Percentiles rank a stretch among this genome's conserved stretches.
Evolutionary conservation across 2,113 vertebrate genomes (phyloP).

Genomic region (Colinus virginianus): DNA sequence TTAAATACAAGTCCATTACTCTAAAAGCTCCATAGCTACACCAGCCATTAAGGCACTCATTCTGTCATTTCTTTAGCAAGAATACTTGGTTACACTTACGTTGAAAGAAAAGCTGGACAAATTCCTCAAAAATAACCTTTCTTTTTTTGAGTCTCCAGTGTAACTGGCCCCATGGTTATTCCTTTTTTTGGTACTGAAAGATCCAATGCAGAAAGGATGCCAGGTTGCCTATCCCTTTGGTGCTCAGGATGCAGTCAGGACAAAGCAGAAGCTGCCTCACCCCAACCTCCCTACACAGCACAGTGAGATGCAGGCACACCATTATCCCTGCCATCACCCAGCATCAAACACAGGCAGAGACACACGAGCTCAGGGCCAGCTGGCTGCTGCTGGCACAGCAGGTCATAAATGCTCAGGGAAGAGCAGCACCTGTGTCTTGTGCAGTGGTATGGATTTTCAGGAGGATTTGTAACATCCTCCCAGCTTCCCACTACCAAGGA

Average conservation of each 20-base stretch:
- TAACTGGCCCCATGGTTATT: rapidly evolving
- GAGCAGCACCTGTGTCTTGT: not conserved
- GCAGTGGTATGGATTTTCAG: not conserved
- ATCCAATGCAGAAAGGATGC: not conserved
- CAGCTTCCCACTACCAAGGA: not conserved
- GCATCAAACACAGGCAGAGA: not conserved
- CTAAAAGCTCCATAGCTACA: not conserved
- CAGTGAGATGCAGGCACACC: not conserved
- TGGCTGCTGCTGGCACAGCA: not conserved
- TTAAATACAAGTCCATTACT: not conserved
- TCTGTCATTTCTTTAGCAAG: not conserved
- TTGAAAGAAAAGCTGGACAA: not conserved
- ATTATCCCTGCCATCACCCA: no score
- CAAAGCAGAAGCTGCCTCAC: not conserved
- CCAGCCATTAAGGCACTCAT: not conserved
- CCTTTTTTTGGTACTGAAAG: not conserved
- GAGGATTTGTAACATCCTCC: not conserved
- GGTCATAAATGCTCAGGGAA: not conserved
- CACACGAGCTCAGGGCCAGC: not conserved
- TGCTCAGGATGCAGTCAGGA: not conserved
- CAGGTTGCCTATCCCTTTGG: not conserved
- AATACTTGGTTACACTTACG: not conserved
- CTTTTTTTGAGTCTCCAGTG: not conserved
- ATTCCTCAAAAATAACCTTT: not conserved
- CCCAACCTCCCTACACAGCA: not conserved